Evolutionary conservation across 2,797 vertebrate species (phyloP), one percentile per base, ranked within the genome.

Genomic region (Sciaenops ocellatus): DNA sequence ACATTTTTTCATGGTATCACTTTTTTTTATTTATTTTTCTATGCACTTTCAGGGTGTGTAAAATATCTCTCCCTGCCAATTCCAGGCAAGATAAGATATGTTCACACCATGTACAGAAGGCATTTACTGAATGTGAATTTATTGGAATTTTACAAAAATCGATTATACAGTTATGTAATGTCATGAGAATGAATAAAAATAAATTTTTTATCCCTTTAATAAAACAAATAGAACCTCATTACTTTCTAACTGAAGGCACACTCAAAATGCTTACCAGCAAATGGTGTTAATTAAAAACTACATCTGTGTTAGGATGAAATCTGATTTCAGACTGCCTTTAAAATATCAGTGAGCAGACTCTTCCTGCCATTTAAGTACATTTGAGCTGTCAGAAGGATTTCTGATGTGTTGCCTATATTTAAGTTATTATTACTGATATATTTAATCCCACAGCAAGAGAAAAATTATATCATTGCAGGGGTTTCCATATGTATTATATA

Each of bases 401-500:
- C 94, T 97, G 96, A 97, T 96, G 95, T 94, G 96, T 96, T 87
- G 91, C 94, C 94, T 96, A 94, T 96, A 97, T 98, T 97, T 96
- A 97, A 96, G 96, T 97, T 97, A 97, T 97, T 97, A 97, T 97
- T 97, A 96, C 95, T 96, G 96, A 97, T 99, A 96, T 96, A 94
- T 97, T 97, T 98, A 98, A 98, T 99, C 97, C 95, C 91, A 93
- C 95, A 97, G 96, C 95, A 85, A 95, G 95, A 96, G 93, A 95
- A 96, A 97, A 97, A 97, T 96, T 85, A 95, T 96, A 97, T 97
- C 94, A 96, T 97, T 88, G 88, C 92, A 92, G 94, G 95, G 96
- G 96, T 97, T 97, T 97, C 96, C 94, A 95, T 97, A 97, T 97
- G 97, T 97, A 96, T 98, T 96, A 97, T 97, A 97, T 96, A 96